Evolutionary conservation across 2,113 vertebrate species (phyloP), one percentile per base, ranked within the genome.

Genomic region (Brachyhypopomus occidentalis): DNA sequence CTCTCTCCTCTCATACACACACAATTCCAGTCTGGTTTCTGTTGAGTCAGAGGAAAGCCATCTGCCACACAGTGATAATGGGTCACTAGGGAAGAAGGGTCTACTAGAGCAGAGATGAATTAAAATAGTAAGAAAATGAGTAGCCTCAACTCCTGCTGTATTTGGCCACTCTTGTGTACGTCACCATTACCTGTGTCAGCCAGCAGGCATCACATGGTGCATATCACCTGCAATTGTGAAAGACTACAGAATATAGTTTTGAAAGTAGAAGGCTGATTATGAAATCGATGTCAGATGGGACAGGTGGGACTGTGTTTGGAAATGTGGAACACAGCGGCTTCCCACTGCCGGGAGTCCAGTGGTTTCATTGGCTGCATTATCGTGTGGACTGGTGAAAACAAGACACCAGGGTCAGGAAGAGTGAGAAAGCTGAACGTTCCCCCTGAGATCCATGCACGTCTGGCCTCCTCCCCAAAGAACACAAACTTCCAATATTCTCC

Each of bases 11-110:
- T 75, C 84, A 62, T 75, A 84, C 87, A 74, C 86, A 84, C 71
- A 80, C 87, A 87, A 90, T 88, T 81, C 81, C 84, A 84, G 88
- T 85, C 82, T 85, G 85, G 79, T 91, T 92, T 92, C 87, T 92
- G 92, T 91, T 88, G 90, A 92, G 90, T 93, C 89, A 88, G 90
- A 92, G 86, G 88, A 91, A 92, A 90, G 83, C 89, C 90, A 92
- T 93, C 92, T 93, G 93, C 90, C 90, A 87, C 88, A 86, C 83
- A 70, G 86, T 84, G 90, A 92, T 94, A 92, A 94, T 94, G 90
- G 89, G 86, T 81, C 87, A 86, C 89, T 82, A 79, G 91, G 89
- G 90, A 94, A 84, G 86, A 86, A 82, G 83, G 76, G 79, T 87
- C 89, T 84, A 84, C 77, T 86, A 90, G 79, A 84, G 72, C 77